A percentile compares a stretch with the other conserved stretches of the same genome.
Conservation (phyloP, 2,888 invertebrate genomes). For the Lepidochrysops patricia region DNA sequence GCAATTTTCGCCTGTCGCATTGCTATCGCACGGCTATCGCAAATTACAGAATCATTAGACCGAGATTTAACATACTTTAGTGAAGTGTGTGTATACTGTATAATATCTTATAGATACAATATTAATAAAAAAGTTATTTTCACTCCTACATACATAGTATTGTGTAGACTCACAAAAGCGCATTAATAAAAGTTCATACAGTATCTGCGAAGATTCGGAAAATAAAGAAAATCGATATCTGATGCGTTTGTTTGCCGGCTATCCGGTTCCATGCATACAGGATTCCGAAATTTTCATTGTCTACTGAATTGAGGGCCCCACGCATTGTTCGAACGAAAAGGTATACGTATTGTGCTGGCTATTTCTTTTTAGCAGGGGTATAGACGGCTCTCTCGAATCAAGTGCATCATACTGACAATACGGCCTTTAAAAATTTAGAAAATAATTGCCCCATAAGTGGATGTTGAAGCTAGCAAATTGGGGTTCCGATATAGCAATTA, state of each 20-base stretch:
- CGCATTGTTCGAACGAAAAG: background rate
- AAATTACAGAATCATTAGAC: too few species aligned
- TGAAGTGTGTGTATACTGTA: too few species aligned
- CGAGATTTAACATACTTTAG: too few species aligned
- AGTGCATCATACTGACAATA: background rate
- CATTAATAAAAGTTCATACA: background rate
- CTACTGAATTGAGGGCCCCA: background rate
- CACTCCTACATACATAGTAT: too few species aligned
- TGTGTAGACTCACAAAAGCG: too few species aligned
- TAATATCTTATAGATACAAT: too few species aligned
- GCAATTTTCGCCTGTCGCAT: too few species aligned
- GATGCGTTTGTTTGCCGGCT: conserved; percentile 2
- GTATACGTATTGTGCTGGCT: background rate
- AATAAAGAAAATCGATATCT: background rate
- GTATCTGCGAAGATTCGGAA: background rate
- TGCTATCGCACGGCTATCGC: too few species aligned
- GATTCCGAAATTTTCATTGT: conserved; percentile 3
- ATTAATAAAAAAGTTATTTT: too few species aligned
- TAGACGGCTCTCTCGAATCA: background rate
- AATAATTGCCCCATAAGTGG: background rate
- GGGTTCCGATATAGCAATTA: too few species aligned
- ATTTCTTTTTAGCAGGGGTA: background rate
- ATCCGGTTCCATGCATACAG: background rate
- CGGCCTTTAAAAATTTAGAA: background rate
- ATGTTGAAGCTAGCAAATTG: background rate